phyloP scores from a whole-genome alignment of 2,888 invertebrate species.

The Nipponacmea schrenckii region DNA sequence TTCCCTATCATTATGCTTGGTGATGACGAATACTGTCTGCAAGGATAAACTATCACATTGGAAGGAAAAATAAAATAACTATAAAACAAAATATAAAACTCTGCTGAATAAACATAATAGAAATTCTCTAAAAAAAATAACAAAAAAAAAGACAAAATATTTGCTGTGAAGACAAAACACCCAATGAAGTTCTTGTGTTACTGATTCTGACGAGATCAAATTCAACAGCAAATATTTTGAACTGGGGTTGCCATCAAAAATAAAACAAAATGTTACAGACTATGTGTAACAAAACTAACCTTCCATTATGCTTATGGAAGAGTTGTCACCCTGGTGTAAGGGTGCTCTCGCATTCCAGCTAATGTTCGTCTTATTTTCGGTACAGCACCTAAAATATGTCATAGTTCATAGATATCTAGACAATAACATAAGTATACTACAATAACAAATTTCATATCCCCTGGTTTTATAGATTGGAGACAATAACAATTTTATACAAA shows the following conservation, averaged over 20 bases:
- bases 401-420: constrained; percentile 16
- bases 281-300: constrained; percentile 41
- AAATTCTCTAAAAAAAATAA: neutral
- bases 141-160: neutral
- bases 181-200: neutral
- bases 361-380: constrained; percentile 84
- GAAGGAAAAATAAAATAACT: neutral
- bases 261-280: constrained; percentile 23
- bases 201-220: too few species aligned
- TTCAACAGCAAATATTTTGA: constrained; percentile 1
- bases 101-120: constrained; percentile 2
- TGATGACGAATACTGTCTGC: too few species aligned
- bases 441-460: constrained; percentile 1
- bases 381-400: constrained; percentile 80
- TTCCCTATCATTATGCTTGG: too few species aligned
- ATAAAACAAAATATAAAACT: constrained; percentile 1
- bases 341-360: constrained; percentile 90
- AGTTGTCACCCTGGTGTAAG: constrained; percentile 85
- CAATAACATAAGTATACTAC: constrained; percentile 5
- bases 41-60: constrained; percentile 1
- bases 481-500: neutral
- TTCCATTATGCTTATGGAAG: constrained; percentile 49
- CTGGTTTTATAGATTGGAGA: constrained; percentile 1
- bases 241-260: neutral
- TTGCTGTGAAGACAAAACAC: neutral